These are phyloP conservation scores for Rhopalosiphum maidis DNA, from an alignment of 1,140 invertebrate genomes.

Conservation along the genomic window DNA sequence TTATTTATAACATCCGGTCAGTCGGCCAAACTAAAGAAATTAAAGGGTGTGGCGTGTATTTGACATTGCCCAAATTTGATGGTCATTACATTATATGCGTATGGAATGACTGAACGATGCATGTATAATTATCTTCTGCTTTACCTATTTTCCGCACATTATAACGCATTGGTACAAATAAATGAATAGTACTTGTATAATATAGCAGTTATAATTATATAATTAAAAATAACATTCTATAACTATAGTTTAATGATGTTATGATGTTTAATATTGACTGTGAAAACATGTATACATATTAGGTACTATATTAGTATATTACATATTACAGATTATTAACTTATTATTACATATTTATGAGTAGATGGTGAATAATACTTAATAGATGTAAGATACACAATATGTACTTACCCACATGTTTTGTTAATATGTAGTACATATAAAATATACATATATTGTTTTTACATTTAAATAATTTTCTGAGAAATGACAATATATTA, in stretches of 20 bases:
- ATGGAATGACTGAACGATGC: neutral
- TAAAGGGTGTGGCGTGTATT: neutral
- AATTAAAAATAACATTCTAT: neutral
- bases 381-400: neutral
- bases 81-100: neutral
- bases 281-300: neutral
- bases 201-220: neutral
- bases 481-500: neutral
- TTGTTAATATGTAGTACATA: neutral
- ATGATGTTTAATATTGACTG: neutral
- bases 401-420: too few relatives aligned
- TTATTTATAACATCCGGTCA: constrained; percentile 37
- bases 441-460: neutral
- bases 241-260: neutral
- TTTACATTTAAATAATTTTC: neutral
- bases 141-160: neutral
- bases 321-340: neutral
- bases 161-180: neutral
- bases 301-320: neutral
- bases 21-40: neutral
- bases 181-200: neutral
- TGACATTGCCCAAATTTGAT: constrained; percentile 42
- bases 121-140: neutral
- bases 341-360: neutral
- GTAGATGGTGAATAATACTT: neutral